phyloP scores from a whole-genome alignment of 92 coral and sea anemone genomes.

The Isaurus tuberculatus region DNA sequence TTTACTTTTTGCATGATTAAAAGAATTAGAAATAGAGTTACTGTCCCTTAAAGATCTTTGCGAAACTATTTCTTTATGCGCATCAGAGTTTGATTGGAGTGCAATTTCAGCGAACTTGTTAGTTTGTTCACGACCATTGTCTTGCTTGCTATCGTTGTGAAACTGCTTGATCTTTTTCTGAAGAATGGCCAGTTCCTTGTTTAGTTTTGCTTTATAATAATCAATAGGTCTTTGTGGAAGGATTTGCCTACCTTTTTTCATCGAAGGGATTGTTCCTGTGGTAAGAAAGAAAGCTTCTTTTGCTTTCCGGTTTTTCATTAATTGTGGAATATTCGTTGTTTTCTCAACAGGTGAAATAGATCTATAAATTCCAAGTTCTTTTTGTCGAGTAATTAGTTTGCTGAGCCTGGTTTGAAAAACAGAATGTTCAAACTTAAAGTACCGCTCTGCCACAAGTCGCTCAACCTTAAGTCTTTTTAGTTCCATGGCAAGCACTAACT shows the following conservation, averaged over 20 bases:
- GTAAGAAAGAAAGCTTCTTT: slow-evolving; percentile 10
- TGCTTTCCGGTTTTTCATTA: background rate
- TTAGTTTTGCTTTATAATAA: background rate
- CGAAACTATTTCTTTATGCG: background rate
- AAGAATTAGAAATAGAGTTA: no score
- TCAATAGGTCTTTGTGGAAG: background rate
- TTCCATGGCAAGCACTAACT: slow-evolving; percentile 78
- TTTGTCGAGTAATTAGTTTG: slow-evolving; percentile 74
- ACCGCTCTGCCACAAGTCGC: slow-evolving; percentile 76
- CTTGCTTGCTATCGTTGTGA: background rate
- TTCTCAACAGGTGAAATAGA: slow-evolving; percentile 40
- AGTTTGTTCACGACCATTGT: background rate
- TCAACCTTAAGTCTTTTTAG: slow-evolving; percentile 84
- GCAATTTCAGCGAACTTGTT: background rate
- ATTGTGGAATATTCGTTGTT: slow-evolving; percentile 19
- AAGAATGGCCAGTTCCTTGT: slow-evolving; percentile 16
- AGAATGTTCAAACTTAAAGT: slow-evolving; percentile 78
- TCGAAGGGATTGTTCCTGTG: background rate
- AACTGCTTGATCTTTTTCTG: slow-evolving; percentile 23
- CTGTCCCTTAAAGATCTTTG: background rate
- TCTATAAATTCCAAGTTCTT: slow-evolving; percentile 76
- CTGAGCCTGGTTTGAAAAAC: slow-evolving; percentile 65
- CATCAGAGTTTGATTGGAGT: background rate
- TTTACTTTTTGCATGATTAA: no score
- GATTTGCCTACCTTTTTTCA: background rate